These are phyloP conservation scores for Lagenorhynchus albirostris DNA, from an alignment of 2,113 vertebrate species.

Conservation along the genomic window DNA sequence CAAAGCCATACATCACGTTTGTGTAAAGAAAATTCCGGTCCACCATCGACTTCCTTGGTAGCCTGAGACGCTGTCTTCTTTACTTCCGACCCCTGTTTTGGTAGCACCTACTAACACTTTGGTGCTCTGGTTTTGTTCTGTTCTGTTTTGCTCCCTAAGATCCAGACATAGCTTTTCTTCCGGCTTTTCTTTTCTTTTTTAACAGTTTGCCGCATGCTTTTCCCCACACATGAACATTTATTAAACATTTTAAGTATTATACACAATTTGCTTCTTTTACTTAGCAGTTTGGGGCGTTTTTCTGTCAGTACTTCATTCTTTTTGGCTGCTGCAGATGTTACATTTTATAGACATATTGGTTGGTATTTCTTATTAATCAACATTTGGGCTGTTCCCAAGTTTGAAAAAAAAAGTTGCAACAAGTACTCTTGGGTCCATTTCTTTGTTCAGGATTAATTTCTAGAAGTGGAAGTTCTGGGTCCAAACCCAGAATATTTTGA, in stretches of 20 bases:
- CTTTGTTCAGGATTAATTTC: background rate
- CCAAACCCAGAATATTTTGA: background rate
- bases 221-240: too few species aligned
- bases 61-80: background rate
- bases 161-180: background rate
- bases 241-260: background rate
- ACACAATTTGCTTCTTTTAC: background rate
- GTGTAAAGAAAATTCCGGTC: background rate
- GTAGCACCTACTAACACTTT: background rate
- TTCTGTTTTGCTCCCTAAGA: constrained; percentile 26
- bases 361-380: background rate
- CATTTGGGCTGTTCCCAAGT: background rate
- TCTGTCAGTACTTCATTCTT: background rate
- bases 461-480: background rate
- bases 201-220: background rate
- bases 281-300: background rate
- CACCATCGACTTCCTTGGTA: background rate
- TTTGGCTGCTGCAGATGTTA: background rate
- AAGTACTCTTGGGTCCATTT: background rate
- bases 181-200: too few species aligned
- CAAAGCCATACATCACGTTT: background rate
- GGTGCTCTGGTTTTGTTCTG: background rate
- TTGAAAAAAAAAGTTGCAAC: too few species aligned
- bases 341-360: background rate
- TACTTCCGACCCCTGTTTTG: background rate